A percentile compares a stretch with the other conserved stretches of the same genome.
These are phyloP conservation scores for Cydia splendana DNA, from an alignment of 1,140 invertebrate species.

Conservation along the genomic window DNA sequence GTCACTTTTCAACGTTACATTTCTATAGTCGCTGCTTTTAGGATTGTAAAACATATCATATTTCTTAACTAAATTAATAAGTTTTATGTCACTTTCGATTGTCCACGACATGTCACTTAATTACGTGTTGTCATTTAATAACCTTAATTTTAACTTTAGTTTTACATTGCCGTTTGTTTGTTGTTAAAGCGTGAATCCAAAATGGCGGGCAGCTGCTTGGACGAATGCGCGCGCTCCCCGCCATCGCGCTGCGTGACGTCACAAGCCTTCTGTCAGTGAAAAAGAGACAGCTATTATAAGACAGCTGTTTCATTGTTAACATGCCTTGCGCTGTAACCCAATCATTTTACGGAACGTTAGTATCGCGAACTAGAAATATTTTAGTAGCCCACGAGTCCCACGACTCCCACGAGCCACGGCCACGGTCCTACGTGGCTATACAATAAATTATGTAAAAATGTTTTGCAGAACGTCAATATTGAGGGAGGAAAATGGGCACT, in stretches of 20 bases:
- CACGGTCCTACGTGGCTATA: too few species aligned
- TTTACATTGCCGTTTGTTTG: background rate
- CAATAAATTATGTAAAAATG: too few species aligned
- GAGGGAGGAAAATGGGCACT: too few species aligned
- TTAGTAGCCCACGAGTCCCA: too few species aligned
- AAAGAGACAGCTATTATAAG: too few species aligned
- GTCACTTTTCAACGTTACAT: slow-evolving; percentile 1
- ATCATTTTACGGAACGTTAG: too few species aligned
- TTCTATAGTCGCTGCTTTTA: background rate
- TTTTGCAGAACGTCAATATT: too few species aligned
- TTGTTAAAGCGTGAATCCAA: background rate
- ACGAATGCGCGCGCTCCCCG: background rate
- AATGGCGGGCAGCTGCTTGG: background rate
- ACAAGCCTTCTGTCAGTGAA: background rate
- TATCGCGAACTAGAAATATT: too few species aligned
- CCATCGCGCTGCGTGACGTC: background rate
- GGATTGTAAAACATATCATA: slow-evolving; percentile 14
- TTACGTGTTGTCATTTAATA: background rate
- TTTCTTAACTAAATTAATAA: slow-evolving; percentile 6
- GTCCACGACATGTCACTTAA: slow-evolving; percentile 2
- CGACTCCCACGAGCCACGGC: too few species aligned
- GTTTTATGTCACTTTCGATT: slow-evolving; percentile 6
- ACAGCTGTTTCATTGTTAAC: background rate
- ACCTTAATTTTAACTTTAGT: background rate
- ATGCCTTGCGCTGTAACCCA: too few species aligned